Conservation (phyloP, 2,113 vertebrate genomes). For the Dermatemys mawii region DNA sequence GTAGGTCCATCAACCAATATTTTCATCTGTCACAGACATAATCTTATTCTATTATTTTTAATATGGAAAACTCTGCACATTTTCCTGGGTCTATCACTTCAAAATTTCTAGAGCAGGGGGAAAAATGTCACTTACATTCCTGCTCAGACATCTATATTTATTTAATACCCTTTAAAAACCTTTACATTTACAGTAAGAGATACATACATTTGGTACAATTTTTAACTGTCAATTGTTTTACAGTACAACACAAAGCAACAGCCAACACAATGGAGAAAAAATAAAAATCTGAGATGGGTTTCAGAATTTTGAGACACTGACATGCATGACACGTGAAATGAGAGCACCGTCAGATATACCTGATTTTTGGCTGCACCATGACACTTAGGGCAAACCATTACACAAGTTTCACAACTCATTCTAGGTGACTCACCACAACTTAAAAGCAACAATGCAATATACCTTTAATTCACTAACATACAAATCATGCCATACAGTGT, state of each 20-base stretch:
- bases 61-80: not conserved
- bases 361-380: not conserved
- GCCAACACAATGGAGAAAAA: not conserved
- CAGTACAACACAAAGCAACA: not conserved
- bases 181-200: fast-evolving
- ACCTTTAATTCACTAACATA: constrained; percentile 4
- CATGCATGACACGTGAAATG: not conserved
- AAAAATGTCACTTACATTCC: too few relatives aligned
- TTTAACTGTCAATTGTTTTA: constrained; percentile 3
- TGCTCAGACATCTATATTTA: not conserved
- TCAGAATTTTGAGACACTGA: not conserved
- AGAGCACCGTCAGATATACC: not conserved
- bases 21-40: not conserved
- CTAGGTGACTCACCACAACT: not conserved
- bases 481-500: not conserved
- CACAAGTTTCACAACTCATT: not conserved
- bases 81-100: constrained; percentile 10
- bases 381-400: not conserved
- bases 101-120: not conserved
- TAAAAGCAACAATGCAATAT: constrained; percentile 15
- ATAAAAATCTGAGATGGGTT: not conserved
- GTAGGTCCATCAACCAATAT: not conserved
- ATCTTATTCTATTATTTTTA: not conserved
- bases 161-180: not conserved
- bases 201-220: not conserved